A percentile compares a stretch with the other conserved stretches of the same genome.
Conservation (phyloP, 2,888 invertebrate species). For the Cephus spinipes region DNA sequence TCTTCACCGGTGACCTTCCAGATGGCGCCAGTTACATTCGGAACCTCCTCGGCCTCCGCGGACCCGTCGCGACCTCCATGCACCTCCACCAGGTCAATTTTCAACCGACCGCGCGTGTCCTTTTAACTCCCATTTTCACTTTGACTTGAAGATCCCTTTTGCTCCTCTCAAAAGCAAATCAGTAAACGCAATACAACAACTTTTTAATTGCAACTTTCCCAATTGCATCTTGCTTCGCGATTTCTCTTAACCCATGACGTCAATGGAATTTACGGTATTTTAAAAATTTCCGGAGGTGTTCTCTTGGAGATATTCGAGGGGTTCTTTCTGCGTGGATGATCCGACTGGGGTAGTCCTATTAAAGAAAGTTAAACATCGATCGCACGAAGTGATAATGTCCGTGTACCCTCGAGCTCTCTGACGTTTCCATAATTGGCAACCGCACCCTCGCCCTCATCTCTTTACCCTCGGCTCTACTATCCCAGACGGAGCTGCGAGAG, state of each 20-base stretch:
- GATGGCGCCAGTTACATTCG: neutral
- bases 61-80: conserved; percentile 2
- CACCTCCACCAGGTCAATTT: neutral
- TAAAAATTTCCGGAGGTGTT: no score
- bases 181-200: no score
- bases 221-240: no score
- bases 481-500: no score
- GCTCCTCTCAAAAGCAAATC: no score
- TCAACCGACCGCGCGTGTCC: no score
- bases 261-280: no score
- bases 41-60: neutral
- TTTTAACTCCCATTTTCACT: no score
- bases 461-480: neutral
- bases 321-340: conserved; percentile 37
- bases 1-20: neutral
- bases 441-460: conserved; percentile 15
- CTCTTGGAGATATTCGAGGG: no score
- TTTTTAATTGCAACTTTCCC: no score
- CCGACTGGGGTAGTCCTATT: conserved; percentile 18
- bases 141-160: no score
- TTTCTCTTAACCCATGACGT: no score
- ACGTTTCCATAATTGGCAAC: conserved; percentile 52
- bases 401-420: conserved; percentile 21
- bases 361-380: conserved; percentile 8
- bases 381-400: conserved; percentile 16